Evolutionary conservation across 2,797 vertebrate genomes (phyloP).

Genomic region (Helostoma temminkii): DNA sequence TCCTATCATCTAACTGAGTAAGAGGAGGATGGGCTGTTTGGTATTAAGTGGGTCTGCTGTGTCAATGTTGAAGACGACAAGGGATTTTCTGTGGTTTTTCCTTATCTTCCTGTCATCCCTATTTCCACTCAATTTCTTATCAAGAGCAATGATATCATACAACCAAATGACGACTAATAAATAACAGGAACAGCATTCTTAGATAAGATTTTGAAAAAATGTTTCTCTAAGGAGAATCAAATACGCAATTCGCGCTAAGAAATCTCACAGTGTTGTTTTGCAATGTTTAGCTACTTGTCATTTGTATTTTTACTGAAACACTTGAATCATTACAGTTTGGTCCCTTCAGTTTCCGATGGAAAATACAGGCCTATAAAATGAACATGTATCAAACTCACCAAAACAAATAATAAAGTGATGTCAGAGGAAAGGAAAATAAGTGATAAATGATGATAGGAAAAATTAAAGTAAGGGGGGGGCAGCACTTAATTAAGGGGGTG

Average conservation of each 20-base stretch:
- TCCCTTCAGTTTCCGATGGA: too few species aligned
- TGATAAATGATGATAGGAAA: too few species aligned
- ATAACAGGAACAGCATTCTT: conserved; percentile 18
- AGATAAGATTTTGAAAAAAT: conserved; percentile 24
- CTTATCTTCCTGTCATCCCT: conserved; percentile 40
- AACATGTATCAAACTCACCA: too few species aligned
- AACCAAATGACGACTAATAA: conserved; percentile 41
- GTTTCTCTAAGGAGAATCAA: conserved; percentile 10
- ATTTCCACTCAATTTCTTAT: conserved; percentile 53
- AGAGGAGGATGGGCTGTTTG: conserved; percentile 17
- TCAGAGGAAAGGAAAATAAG: too few species aligned
- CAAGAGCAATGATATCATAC: conserved; percentile 36
- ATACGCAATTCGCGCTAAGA: neutral
- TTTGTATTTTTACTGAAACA: too few species aligned
- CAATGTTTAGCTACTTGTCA: conserved; percentile 9
- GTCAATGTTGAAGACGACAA: conserved; percentile 31
- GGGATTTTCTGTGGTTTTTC: conserved; percentile 36
- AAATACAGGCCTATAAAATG: too few species aligned
- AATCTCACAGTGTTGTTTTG: neutral
- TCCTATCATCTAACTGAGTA: conserved; percentile 49
- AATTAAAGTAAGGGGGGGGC: too few species aligned
- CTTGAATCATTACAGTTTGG: too few species aligned
- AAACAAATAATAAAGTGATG: too few species aligned
- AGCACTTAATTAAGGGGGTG: too few species aligned
- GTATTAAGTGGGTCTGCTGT: conserved; percentile 45